Percentiles rank a stretch among this genome's conserved stretches.
These are phyloP conservation scores for Litoditis marina DNA, from an alignment of 2,888 invertebrate species.

Conservation along the genomic window DNA sequence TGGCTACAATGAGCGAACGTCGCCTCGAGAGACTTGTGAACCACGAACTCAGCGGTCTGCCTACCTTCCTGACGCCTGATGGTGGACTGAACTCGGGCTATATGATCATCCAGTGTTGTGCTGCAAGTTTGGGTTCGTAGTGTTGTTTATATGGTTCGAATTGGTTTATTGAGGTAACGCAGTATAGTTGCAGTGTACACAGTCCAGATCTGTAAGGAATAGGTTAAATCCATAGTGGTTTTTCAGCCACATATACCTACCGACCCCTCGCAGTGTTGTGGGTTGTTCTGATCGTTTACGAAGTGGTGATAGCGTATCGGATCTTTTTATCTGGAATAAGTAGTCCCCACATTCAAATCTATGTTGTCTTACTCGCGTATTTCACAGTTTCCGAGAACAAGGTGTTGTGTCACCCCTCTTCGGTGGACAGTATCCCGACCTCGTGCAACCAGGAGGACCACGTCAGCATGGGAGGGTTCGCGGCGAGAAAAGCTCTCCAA, in stretches of 20 bases:
- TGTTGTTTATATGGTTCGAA: too few relatives aligned
- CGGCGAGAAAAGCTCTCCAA: constrained; percentile 70
- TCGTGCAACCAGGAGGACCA: constrained; percentile 70
- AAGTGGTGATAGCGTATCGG: too few relatives aligned
- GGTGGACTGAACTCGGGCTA: constrained; percentile 74
- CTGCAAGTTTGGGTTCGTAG: constrained; percentile 72
- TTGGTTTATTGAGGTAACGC: too few relatives aligned
- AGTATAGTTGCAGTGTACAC: too few relatives aligned
- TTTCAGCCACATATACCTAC: too few relatives aligned
- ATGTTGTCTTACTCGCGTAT: not conserved
- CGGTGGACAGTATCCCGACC: constrained; percentile 71
- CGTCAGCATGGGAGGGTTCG: constrained; percentile 73
- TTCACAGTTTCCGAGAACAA: constrained; percentile 72
- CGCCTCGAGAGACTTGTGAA: constrained; percentile 71
- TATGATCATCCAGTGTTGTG: constrained; percentile 73
- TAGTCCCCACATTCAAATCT: too few relatives aligned
- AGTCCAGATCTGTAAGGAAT: too few relatives aligned
- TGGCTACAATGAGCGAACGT: constrained; percentile 72
- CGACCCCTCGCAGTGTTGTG: too few relatives aligned
- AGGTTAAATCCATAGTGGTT: too few relatives aligned
- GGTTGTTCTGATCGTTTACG: too few relatives aligned
- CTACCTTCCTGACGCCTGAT: constrained; percentile 70
- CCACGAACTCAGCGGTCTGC: constrained; percentile 70
- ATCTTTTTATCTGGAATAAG: too few relatives aligned
- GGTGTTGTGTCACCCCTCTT: constrained; percentile 72